phyloP scores from a whole-genome alignment of 2,888 invertebrate genomes.

The Apodemia zela region DNA sequence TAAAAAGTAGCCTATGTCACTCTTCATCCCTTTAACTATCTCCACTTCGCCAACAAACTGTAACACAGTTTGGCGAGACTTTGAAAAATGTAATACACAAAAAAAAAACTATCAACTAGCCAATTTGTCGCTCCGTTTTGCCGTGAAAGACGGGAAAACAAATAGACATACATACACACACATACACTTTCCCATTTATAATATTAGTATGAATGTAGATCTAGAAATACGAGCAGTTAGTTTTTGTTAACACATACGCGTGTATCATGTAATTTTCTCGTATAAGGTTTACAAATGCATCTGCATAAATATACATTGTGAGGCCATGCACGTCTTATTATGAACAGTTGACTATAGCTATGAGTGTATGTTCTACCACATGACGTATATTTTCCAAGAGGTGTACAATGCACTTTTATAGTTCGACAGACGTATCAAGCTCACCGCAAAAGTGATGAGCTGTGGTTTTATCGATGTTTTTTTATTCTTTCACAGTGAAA shows the following conservation, averaged over 20 bases:
- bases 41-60: too few species aligned
- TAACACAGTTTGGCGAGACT: too few species aligned
- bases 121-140: too few species aligned
- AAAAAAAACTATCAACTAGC: too few species aligned
- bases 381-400: constrained; percentile 56
- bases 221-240: neutral
- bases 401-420: constrained; percentile 72
- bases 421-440: constrained; percentile 59
- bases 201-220: too few species aligned
- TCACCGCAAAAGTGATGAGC: constrained; percentile 47
- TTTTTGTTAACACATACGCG: neutral
- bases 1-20: too few species aligned
- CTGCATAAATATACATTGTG: constrained; percentile 33
- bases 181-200: too few species aligned
- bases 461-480: constrained; percentile 22
- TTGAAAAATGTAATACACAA: too few species aligned
- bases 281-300: constrained; percentile 29
- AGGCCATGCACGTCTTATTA: constrained; percentile 36
- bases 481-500: neutral
- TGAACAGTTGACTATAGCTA: constrained; percentile 34
- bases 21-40: too few species aligned
- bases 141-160: too few species aligned
- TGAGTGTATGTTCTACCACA: constrained; percentile 36
- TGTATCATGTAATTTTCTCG: constrained; percentile 16
- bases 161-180: too few species aligned